Conservation (phyloP, 2,888 invertebrate species). For the Lumbricus terrestris region DNA sequence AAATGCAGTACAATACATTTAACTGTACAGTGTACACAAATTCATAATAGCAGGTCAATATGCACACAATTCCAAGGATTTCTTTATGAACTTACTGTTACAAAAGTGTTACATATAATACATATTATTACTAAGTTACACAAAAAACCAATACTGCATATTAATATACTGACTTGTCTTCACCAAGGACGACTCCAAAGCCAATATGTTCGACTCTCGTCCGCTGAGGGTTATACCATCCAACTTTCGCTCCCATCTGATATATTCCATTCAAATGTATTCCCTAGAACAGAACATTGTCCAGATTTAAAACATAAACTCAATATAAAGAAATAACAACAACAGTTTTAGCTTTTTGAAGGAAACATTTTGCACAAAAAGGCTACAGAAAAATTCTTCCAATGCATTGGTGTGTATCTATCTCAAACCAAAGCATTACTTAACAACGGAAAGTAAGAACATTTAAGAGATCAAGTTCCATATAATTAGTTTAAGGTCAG, state of each 20-base stretch:
- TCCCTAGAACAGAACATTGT: conserved; percentile 58
- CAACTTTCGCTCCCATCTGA: conserved; percentile 72
- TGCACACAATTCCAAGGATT: not conserved
- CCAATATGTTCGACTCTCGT: conserved; percentile 81
- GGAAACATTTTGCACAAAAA: not conserved
- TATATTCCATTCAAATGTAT: conserved; percentile 75
- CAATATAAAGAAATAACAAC: not conserved
- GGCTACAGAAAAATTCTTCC: not conserved
- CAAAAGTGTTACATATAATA: not conserved
- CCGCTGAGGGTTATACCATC: conserved; percentile 69
- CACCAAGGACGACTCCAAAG: conserved; percentile 95
- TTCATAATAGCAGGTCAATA: not conserved
- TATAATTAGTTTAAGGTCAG: too few relatives aligned
- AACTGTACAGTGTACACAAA: not conserved
- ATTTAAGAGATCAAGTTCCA: not conserved
- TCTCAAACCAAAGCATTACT: not conserved
- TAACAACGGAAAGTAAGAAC: not conserved
- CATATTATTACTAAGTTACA: not conserved
- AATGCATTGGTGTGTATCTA: not conserved
- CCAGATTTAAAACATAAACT: not conserved
- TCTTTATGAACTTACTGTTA: not conserved
- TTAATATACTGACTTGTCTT: conserved; percentile 69
- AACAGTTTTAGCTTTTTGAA: not conserved
- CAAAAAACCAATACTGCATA: not conserved
- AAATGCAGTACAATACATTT: too few relatives aligned